Base-by-base conservation (phyloP, 2,888 invertebrate species). In the Apodemia mormo region DNA sequence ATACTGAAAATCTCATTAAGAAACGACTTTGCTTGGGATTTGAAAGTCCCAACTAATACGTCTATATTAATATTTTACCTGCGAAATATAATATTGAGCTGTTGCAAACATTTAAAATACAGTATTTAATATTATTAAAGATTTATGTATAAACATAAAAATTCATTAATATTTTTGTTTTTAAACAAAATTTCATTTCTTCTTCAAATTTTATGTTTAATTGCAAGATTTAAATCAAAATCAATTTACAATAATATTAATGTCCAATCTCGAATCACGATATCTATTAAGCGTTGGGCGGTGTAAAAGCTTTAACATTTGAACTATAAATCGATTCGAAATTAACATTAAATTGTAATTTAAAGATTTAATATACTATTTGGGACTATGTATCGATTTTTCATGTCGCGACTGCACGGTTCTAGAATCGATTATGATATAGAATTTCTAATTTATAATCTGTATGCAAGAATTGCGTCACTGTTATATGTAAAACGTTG, bases 281-380 rank as follows among this genome's bases (percentile, higher is more conserved):
- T 64, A 64, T 64, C 64, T 37, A 64, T 64, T 64, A 64, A 64
- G 12, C 64, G 64, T 33, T 64, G 64, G 64, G 64, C 58, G 58
- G 58, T 37, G 64, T 64, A 64, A 64, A 61, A 56, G 43, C 56
- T 37, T 72, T 72, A 71, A 71, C 73, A 75, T 75, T 72, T 75
- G 66, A 73, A 78, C 77, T 81, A 82, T 87, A 87, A 86, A 87
- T 82, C 83, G 81, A 79, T 76, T 84, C 87, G 85, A 87, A 87
- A 88, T 88, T 86, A 84, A 85, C 86, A 88, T 87, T 82, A 81
- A 84, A 85, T 84, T 79, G 85, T 86, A 82, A 86, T 87, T 86
- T 85, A 70, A 65, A 79, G 78, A 79, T 77, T 76, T 77, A 49
- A 70, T 61, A 61, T 61, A 61, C 61, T 61, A 61, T 61, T 61